Percentiles rank a stretch among this genome's conserved stretches.
These are phyloP conservation scores for Tiliqua scincoides DNA, from an alignment of 2,113 vertebrate species.

Conservation along the genomic window DNA sequence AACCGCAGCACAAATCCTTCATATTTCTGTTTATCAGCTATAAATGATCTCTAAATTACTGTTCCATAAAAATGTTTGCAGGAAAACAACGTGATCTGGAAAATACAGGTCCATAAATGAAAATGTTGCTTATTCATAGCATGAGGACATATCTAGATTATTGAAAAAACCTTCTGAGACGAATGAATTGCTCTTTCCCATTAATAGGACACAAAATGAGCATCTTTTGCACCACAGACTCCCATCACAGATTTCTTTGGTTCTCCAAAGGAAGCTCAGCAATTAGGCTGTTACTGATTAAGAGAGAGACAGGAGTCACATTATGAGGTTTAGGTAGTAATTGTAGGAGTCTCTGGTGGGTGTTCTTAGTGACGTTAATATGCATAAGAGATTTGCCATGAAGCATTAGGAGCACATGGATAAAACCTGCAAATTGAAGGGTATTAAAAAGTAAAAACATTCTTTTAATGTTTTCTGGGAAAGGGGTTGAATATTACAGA, in stretches of 20 bases:
- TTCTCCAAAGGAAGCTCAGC: neutral
- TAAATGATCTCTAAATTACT: neutral
- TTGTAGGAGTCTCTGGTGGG: neutral
- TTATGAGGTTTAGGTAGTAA: neutral
- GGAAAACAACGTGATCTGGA: rapidly evolving
- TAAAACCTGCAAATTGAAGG: constrained; percentile 7
- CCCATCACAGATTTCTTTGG: neutral
- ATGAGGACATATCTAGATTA: neutral
- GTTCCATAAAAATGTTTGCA: neutral
- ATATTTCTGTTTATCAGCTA: neutral
- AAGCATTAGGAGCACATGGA: neutral
- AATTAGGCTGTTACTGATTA: neutral
- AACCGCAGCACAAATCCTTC: neutral
- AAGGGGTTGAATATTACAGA: neutral
- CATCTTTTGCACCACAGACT: neutral
- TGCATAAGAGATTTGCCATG: neutral
- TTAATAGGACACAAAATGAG: rapidly evolving
- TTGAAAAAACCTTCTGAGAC: neutral
- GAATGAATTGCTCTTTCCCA: neutral
- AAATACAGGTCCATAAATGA: neutral
- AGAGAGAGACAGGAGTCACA: neutral
- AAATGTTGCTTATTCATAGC: neutral
- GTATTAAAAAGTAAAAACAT: constrained; percentile 7
- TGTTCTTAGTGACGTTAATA: rapidly evolving
- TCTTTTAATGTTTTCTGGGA: neutral